phyloP scores from a whole-genome alignment of 2,113 vertebrate genomes.

The Parus major region DNA sequence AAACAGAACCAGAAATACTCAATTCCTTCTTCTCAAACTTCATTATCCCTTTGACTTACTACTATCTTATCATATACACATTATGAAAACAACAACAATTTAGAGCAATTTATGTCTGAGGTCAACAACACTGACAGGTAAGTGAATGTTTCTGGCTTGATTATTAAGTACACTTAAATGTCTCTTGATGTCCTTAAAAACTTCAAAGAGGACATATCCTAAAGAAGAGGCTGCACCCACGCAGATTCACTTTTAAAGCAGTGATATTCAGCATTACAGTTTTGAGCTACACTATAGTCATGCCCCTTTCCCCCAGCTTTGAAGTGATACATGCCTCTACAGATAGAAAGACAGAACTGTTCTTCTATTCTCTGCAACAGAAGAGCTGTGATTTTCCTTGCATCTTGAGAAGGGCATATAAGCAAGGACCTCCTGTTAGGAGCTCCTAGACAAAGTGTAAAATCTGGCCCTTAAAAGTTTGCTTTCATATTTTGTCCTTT shows the following conservation, averaged over 20 bases:
- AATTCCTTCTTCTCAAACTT: background rate
- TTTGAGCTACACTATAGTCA: background rate
- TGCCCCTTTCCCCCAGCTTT: background rate
- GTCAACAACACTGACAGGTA: background rate
- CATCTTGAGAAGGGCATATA: background rate
- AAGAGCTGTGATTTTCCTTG: background rate
- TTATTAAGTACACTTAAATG: background rate
- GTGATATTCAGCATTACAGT: background rate
- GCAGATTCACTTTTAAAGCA: background rate
- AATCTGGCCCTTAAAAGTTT: background rate
- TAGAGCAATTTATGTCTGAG: background rate
- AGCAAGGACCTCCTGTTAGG: background rate
- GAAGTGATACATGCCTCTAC: background rate
- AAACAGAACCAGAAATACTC: background rate
- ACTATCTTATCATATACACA: background rate
- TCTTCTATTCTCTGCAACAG: background rate
- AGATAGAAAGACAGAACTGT: background rate
- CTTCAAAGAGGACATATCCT: background rate
- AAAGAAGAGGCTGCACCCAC: background rate
- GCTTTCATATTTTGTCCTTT: background rate
- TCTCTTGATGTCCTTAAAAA: background rate
- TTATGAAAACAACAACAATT: background rate
- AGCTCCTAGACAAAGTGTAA: background rate
- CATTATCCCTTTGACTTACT: background rate
- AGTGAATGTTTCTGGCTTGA: background rate